These are phyloP conservation scores for Gallirallus australis DNA, from an alignment of 2,797 vertebrate genomes.

Conservation along the genomic window DNA sequence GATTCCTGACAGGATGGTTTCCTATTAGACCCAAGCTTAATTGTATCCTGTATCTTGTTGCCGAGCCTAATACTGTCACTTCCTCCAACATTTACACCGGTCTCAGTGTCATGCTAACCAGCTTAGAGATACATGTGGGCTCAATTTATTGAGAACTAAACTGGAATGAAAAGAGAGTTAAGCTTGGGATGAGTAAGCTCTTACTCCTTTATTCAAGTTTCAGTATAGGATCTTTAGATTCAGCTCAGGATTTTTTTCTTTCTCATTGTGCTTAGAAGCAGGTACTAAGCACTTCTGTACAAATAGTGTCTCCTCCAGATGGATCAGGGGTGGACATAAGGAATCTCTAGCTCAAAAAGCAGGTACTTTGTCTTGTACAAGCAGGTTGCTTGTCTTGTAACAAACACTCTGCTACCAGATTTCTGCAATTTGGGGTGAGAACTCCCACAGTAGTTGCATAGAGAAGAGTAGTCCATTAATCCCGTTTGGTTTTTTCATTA, in stretches of 20 bases:
- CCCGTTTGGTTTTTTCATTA: slow-evolving; percentile 34
- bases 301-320: background rate
- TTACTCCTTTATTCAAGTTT: background rate
- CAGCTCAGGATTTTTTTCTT: background rate
- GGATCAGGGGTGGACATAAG: background rate
- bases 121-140: background rate
- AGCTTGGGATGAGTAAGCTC: background rate
- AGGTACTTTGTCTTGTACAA: background rate
- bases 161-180: background rate
- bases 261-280: background rate
- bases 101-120: background rate
- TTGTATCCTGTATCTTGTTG: background rate
- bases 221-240: background rate
- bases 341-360: background rate
- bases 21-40: background rate
- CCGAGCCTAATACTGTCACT: background rate
- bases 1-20: background rate
- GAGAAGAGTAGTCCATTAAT: slow-evolving; percentile 43
- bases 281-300: background rate
- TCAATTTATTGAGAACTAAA: background rate
- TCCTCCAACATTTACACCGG: background rate
- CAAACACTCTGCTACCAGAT: background rate
- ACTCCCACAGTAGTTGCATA: slow-evolving; percentile 1
- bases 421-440: background rate
- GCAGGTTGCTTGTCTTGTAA: background rate